phyloP scores from a whole-genome alignment of 1,140 invertebrate genomes.

The Bombus cullumanus region DNA sequence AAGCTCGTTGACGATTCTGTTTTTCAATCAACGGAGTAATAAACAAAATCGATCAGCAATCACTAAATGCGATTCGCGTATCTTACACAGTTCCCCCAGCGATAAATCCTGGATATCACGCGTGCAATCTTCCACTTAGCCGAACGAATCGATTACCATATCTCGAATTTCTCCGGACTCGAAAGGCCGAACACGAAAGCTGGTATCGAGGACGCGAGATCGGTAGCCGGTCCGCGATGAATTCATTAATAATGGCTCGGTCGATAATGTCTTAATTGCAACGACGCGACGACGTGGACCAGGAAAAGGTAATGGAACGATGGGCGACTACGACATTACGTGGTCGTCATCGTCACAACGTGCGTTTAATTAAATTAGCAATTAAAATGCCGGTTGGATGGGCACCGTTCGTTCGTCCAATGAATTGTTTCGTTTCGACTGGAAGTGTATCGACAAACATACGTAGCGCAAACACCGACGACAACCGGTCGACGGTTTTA shows the following conservation, averaged over 20 bases:
- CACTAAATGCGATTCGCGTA: neutral
- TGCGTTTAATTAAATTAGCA: conserved; percentile 79
- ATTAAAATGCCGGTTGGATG: conserved; percentile 72
- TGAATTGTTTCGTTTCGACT: conserved; percentile 17
- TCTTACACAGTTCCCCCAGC: neutral
- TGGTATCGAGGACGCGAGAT: conserved; percentile 53
- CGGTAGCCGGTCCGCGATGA: conserved; percentile 61
- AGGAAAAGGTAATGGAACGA: neutral
- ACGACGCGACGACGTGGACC: neutral
- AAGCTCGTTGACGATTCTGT: conserved; percentile 3
- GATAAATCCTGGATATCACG: conserved; percentile 29
- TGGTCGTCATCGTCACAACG: conserved; percentile 28
- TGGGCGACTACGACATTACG: neutral
- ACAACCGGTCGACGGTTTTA: conserved; percentile 48
- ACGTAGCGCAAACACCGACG: conserved; percentile 34
- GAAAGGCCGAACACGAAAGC: conserved; percentile 16
- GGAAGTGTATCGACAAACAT: conserved; percentile 4
- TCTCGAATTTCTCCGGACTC: conserved; percentile 27
- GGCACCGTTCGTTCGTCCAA: conserved; percentile 2
- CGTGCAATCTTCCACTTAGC: neutral
- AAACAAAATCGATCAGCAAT: neutral
- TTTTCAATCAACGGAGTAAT: neutral
- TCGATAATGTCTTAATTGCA: conserved; percentile 77
- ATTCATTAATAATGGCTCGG: conserved; percentile 76
- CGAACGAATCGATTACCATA: conserved; percentile 38